These are phyloP conservation scores for Bombus impatiens DNA, from an alignment of 1,140 invertebrate species.

Conservation along the genomic window DNA sequence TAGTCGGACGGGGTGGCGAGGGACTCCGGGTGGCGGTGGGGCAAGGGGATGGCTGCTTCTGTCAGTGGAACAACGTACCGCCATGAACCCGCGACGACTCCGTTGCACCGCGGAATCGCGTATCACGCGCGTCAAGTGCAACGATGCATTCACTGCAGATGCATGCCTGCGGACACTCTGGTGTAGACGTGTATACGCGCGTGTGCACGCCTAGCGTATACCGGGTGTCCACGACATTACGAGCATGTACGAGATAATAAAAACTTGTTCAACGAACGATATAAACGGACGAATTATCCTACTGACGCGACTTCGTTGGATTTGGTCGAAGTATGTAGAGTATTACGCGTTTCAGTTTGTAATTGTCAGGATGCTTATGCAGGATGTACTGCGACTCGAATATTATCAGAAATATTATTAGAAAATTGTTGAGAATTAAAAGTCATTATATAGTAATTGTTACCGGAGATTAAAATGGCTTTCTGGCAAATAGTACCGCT, in stretches of 20 bases:
- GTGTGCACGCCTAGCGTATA: constrained; percentile 4
- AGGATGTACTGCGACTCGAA: too few species aligned
- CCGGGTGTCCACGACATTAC: constrained; percentile 9
- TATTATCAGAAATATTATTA: too few species aligned
- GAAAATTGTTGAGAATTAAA: too few species aligned
- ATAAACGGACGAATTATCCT: neutral
- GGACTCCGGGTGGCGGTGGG: constrained; percentile 10
- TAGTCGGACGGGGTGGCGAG: neutral
- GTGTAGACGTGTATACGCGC: constrained; percentile 6
- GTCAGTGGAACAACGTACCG: constrained; percentile 79
- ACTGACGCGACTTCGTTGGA: neutral
- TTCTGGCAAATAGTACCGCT: too few species aligned
- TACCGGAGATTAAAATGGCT: too few species aligned
- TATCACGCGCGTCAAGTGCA: constrained; percentile 79
- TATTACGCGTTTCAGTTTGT: too few species aligned
- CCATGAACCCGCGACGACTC: constrained; percentile 74
- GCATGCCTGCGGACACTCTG: constrained; percentile 53
- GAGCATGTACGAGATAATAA: neutral
- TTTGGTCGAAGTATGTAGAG: too few species aligned
- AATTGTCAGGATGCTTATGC: too few species aligned
- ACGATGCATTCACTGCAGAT: constrained; percentile 75
- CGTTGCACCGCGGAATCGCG: constrained; percentile 74
- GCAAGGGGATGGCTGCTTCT: constrained; percentile 60
- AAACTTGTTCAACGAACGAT: neutral
- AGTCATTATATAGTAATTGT: too few species aligned